Conservation (phyloP, 1,140 invertebrate species). For the Battus philenor region DNA sequence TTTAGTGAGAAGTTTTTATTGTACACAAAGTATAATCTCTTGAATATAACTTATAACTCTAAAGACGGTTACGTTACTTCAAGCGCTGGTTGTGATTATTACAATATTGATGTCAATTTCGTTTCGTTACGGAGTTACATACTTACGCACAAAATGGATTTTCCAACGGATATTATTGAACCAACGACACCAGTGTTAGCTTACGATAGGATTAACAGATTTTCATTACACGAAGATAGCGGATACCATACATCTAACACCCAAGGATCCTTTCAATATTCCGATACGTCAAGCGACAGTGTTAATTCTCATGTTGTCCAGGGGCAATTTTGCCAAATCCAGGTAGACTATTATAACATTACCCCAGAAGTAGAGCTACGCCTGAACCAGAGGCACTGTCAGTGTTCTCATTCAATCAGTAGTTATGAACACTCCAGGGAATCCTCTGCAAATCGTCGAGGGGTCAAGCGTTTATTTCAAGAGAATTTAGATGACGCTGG, state of each 20-base stretch:
- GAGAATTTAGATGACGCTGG: constrained; percentile 30
- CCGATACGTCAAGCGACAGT: constrained; percentile 43
- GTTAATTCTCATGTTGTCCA: constrained; percentile 24
- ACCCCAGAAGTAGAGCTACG: constrained; percentile 28
- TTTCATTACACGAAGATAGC: constrained; percentile 57
- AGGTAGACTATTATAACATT: constrained; percentile 30
- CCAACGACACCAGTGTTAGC: constrained; percentile 40
- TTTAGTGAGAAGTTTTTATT: no score
- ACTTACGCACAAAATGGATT: constrained; percentile 32
- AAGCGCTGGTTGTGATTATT: no score
- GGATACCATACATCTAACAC: constrained; percentile 63
- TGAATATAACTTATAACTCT: no score
- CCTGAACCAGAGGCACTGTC: constrained; percentile 23
- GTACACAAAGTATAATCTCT: no score
- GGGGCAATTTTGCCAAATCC: constrained; percentile 30
- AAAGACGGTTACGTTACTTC: no score
- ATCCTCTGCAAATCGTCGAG: constrained; percentile 39
- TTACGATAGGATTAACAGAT: constrained; percentile 31
- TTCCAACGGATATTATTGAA: constrained; percentile 36
- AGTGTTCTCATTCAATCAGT: constrained; percentile 22
- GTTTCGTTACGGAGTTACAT: constrained; percentile 1
- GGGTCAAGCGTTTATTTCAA: constrained; percentile 43
- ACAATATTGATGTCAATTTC: no score
- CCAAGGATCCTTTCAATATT: constrained; percentile 51
- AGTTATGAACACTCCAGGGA: constrained; percentile 27